A percentile compares a stretch with the other conserved stretches of the same genome.
Conservation (phyloP, 2,113 vertebrate genomes). For the Climacteris rufus region DNA sequence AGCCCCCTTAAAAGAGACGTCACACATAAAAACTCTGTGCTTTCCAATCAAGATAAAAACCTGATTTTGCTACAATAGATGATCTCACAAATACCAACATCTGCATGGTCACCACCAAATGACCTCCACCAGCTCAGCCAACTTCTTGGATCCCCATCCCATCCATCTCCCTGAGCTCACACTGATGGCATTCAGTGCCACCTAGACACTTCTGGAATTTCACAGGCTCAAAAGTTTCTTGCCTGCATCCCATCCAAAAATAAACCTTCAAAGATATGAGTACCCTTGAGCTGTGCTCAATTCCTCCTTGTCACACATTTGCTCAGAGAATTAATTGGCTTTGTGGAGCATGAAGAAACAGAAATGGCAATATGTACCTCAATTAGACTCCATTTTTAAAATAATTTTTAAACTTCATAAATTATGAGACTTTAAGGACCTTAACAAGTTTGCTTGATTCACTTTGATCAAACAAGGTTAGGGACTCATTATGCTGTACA, state of each 20-base stretch:
- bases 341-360: constrained; percentile 43
- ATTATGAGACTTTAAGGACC: constrained; percentile 10
- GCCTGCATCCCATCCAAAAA: neutral
- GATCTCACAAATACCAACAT: neutral
- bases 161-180: neutral
- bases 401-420: neutral
- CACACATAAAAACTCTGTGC: neutral
- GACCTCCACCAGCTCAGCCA: neutral
- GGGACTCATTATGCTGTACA: neutral
- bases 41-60: neutral
- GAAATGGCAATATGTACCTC: constrained; percentile 23
- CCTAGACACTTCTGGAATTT: neutral
- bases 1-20: neutral
- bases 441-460: constrained; percentile 34
- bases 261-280: neutral
- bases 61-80: neutral
- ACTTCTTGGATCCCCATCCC: neutral
- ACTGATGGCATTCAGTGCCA: accelerated
- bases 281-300: constrained; percentile 20
- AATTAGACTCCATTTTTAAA: constrained; percentile 34
- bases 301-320: constrained; percentile 16
- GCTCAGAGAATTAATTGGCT: constrained; percentile 46
- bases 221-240: neutral
- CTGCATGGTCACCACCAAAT: neutral
- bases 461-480: constrained; percentile 21